These are phyloP conservation scores for Frieseomelitta varia DNA, from an alignment of 1,140 invertebrate species.

Conservation along the genomic window DNA sequence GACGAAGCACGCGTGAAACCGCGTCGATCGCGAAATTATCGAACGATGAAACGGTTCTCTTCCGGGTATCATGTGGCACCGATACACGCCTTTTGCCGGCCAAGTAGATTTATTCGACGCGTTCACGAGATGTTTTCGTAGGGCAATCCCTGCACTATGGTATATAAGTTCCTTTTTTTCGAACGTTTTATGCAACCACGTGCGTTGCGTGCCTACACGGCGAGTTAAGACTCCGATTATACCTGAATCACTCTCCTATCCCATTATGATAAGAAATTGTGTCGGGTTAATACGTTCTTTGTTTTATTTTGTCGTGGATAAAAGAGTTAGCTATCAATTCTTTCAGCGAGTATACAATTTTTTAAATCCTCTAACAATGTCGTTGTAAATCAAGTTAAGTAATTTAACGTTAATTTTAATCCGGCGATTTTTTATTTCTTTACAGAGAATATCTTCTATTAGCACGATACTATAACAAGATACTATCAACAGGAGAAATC, in stretches of 20 bases:
- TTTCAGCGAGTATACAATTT: too few species aligned
- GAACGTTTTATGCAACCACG: not conserved
- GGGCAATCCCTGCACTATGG: not conserved
- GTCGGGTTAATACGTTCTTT: not conserved
- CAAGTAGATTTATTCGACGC: conserved; percentile 15
- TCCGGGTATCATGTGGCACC: conserved; percentile 31
- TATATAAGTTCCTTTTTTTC: not conserved
- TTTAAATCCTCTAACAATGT: too few species aligned
- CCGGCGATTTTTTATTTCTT: too few species aligned
- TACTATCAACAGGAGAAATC: too few species aligned
- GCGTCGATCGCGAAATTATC: conserved; percentile 51
- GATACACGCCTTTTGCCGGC: conserved; percentile 22
- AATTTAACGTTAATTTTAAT: too few species aligned
- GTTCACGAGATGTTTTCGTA: conserved; percentile 33
- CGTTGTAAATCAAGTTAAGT: too few species aligned
- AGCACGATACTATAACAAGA: too few species aligned
- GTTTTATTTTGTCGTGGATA: not conserved
- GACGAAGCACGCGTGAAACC: conserved; percentile 51
- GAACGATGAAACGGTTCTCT: conserved; percentile 43
- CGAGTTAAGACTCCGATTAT: not conserved
- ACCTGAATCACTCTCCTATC: not conserved
- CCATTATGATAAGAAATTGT: not conserved
- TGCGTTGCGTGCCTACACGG: not conserved
- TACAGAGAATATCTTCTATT: too few species aligned
- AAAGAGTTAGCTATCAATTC: not conserved